These are phyloP conservation scores for Arvicanthis niloticus DNA, from an alignment of 2,113 vertebrate genomes.

Conservation along the genomic window DNA sequence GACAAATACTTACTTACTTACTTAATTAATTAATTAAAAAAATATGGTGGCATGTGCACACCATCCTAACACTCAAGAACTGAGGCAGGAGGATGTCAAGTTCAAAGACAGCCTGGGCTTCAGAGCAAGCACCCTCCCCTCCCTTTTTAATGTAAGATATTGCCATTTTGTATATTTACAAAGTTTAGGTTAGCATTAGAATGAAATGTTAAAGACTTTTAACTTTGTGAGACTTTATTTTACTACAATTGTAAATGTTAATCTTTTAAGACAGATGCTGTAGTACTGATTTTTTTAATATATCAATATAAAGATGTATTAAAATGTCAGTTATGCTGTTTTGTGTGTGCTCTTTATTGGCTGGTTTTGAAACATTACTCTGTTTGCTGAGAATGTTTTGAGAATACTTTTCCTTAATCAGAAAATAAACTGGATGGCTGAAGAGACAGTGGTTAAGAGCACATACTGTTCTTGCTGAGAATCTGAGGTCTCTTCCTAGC, in stretches of 20 bases:
- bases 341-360: conserved; percentile 36
- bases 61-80: background rate
- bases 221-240: conserved; percentile 50
- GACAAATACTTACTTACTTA: background rate
- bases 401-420: conserved; percentile 64
- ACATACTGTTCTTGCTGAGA: background rate
- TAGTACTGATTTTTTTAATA: conserved; percentile 33
- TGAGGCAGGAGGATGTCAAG: background rate
- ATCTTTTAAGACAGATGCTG: conserved; percentile 53
- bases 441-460: background rate
- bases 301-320: conserved; percentile 47
- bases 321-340: conserved; percentile 40
- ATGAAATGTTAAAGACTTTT: conserved; percentile 57
- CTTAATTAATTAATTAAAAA: background rate
- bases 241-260: conserved; percentile 47
- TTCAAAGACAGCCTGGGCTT: background rate
- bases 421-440: background rate
- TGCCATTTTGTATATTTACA: background rate
- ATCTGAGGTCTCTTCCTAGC: background rate
- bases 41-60: too few relatives aligned
- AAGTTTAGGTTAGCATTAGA: conserved; percentile 40
- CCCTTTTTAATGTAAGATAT: background rate
- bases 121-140: background rate
- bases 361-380: conserved; percentile 68
- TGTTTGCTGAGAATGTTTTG: conserved; percentile 51